Conservation (phyloP, 2,113 vertebrate genomes). For the Lepus americanus region DNA sequence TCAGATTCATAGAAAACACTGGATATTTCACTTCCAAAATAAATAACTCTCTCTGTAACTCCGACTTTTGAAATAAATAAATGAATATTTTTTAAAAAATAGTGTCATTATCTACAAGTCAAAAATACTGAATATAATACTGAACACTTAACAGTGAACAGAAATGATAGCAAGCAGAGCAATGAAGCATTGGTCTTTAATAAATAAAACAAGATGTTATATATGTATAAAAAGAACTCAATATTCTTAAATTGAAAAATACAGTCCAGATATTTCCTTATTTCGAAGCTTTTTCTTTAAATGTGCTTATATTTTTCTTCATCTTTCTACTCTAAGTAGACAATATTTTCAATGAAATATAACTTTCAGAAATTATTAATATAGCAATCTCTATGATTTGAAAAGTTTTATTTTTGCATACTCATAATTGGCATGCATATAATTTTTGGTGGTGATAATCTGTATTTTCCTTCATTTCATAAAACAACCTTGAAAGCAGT, state of each 20-base stretch:
- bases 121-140: neutral
- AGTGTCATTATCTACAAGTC: neutral
- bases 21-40: no score
- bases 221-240: neutral
- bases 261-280: neutral
- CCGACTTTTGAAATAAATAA: no score
- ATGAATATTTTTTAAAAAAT: neutral
- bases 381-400: constrained; percentile 26
- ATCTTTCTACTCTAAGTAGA: neutral
- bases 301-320: neutral
- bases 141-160: neutral
- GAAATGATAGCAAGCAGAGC: neutral
- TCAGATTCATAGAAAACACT: no score
- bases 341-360: neutral
- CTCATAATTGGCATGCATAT: neutral
- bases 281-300: neutral
- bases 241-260: neutral
- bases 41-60: no score
- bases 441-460: neutral
- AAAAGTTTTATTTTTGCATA: neutral
- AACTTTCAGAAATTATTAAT: neutral
- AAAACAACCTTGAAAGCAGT: neutral
- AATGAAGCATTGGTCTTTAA: neutral
- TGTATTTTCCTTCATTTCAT: neutral
- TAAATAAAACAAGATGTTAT: neutral